A percentile compares a stretch with the other conserved stretches of the same genome.
phyloP scores from a whole-genome alignment of 2,113 vertebrate genomes.

The Capreolus pygargus region DNA sequence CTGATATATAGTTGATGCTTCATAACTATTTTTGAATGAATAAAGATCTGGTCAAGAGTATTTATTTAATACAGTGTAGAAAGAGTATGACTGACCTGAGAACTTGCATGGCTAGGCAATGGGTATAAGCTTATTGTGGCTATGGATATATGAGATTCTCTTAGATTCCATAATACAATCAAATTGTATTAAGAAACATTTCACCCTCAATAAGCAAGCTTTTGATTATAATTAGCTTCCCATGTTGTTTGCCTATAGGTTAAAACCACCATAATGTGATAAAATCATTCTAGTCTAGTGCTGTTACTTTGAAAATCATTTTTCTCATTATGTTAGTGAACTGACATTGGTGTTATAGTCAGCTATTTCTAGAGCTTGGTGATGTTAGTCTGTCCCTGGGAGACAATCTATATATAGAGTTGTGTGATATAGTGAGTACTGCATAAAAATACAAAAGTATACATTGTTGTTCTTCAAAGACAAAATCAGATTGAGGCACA shows the following conservation, averaged over 20 bases:
- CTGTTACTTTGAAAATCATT: not conserved
- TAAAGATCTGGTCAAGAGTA: not conserved
- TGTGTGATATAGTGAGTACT: not conserved
- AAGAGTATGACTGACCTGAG: not conserved
- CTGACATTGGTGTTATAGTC: not conserved
- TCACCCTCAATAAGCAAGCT: not conserved
- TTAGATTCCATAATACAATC: not conserved
- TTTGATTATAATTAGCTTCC: not conserved
- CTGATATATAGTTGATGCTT: not conserved
- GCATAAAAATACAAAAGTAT: not conserved
- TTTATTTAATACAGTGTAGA: not conserved
- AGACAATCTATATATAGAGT: not conserved
- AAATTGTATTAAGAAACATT: not conserved
- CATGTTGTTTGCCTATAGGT: not conserved
- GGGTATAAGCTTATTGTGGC: not conserved
- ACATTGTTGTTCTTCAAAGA: not conserved
- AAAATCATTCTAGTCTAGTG: not conserved
- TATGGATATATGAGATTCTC: not conserved
- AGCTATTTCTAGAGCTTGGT: not conserved
- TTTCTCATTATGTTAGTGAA: not conserved
- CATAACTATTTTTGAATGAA: slow-evolving; percentile 21
- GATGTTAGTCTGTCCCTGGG: not conserved
- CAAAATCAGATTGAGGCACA: not conserved
- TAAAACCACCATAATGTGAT: not conserved
- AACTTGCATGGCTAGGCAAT: not conserved